Percentiles rank a stretch among this genome's conserved stretches.
These are phyloP conservation scores for Columba livia DNA, from an alignment of 2,113 vertebrate genomes.

Conservation along the genomic window DNA sequence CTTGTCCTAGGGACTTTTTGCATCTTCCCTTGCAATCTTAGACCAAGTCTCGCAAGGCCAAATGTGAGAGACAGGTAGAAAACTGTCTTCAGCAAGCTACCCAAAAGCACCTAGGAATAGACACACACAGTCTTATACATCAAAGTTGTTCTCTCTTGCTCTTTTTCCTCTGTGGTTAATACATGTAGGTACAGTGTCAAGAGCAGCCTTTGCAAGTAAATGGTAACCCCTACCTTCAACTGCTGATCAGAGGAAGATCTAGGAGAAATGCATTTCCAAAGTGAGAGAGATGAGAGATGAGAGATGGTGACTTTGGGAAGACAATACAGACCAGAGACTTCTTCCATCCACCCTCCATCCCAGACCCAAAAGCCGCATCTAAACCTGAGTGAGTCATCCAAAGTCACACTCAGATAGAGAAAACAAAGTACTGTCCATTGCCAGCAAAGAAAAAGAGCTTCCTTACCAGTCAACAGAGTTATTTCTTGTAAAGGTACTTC, in stretches of 20 bases:
- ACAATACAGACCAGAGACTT: not conserved
- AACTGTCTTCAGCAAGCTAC: not conserved
- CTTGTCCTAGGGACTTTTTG: not conserved
- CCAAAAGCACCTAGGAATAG: not conserved
- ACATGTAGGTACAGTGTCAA: not conserved
- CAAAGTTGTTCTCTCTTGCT: not conserved
- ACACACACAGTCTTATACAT: not conserved
- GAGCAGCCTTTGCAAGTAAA: not conserved
- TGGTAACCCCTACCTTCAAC: not conserved
- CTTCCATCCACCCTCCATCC: not conserved
- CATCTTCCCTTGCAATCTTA: not conserved
- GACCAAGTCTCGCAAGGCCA: not conserved
- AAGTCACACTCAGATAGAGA: not conserved
- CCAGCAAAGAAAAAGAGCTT: not conserved
- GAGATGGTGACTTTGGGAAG: not conserved
- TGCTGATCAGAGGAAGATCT: not conserved
- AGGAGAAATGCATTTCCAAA: not conserved
- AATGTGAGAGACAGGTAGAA: not conserved
- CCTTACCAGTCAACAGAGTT: not conserved
- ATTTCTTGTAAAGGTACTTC: not conserved
- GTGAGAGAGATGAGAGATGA: not conserved
- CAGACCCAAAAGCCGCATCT: not conserved
- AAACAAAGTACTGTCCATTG: not conserved
- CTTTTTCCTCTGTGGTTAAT: not conserved
- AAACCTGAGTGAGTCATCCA: not conserved